Percentiles rank a stretch among this genome's conserved stretches.
Evolutionary conservation across 2,888 invertebrate species (phyloP).

Genomic region (Agapetus fuscipes): DNA sequence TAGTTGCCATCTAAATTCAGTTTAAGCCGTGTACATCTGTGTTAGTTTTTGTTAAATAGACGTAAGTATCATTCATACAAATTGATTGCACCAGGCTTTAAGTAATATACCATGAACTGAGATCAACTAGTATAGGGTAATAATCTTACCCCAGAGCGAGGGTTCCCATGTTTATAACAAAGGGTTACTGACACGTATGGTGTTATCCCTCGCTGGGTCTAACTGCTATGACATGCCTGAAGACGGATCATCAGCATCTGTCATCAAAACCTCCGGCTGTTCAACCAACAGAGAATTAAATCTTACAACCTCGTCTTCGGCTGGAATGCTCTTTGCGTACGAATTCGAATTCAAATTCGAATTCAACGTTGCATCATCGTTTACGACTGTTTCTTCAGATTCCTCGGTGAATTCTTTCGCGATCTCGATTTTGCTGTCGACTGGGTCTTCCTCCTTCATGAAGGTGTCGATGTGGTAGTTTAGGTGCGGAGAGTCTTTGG

Average conservation of each 20-base stretch:
- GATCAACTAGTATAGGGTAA: slow-evolving; percentile 17
- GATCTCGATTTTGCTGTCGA: slow-evolving; percentile 20
- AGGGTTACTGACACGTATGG: slow-evolving; percentile 18
- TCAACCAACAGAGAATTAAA: slow-evolving; percentile 46
- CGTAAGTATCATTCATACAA: too few species aligned
- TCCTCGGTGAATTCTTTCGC: slow-evolving; percentile 22
- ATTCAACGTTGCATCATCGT: too few species aligned
- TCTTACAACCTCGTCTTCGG: slow-evolving; percentile 35
- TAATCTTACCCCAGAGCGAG: slow-evolving; percentile 8
- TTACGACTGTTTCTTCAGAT: slow-evolving; percentile 17
- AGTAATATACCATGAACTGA: slow-evolving; percentile 19
- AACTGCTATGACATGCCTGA: slow-evolving; percentile 39
- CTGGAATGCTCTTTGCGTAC: slow-evolving; percentile 11
- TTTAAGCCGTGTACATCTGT: too few species aligned
- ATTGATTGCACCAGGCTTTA: too few species aligned
- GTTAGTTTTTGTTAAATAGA: too few species aligned
- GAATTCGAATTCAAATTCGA: slow-evolving; percentile 10
- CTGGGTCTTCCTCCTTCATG: slow-evolving; percentile 19
- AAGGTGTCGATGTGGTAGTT: slow-evolving; percentile 19
- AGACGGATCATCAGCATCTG: slow-evolving; percentile 35
- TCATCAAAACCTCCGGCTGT: slow-evolving; percentile 17
- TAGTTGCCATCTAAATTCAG: too few species aligned
- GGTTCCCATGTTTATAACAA: slow-evolving; percentile 20
- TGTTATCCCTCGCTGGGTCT: slow-evolving; percentile 19
- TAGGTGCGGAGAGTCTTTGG: slow-evolving; percentile 14